Percentiles rank a stretch among this genome's conserved stretches.
Evolutionary conservation across 2,113 vertebrate genomes (phyloP).

Genomic region (Eulemur rufifrons): DNA sequence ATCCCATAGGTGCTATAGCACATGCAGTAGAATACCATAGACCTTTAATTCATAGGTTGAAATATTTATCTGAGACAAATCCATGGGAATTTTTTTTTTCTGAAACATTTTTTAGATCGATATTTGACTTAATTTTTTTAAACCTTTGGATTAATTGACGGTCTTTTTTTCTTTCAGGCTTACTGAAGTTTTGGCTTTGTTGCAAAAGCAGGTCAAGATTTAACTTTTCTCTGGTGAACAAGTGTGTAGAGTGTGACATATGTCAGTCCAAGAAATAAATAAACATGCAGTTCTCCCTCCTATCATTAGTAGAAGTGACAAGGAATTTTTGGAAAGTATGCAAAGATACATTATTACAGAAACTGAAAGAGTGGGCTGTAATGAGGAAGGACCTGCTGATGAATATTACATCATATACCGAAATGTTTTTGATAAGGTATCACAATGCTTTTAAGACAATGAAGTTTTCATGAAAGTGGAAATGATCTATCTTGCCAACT

Average conservation of each 20-base stretch:
- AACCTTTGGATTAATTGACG: background rate
- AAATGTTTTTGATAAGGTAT: slow-evolving; percentile 85
- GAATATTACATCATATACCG: slow-evolving; percentile 79
- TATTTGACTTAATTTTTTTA: slow-evolving; percentile 22
- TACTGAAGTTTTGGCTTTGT: slow-evolving; percentile 31
- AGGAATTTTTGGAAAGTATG: slow-evolving; percentile 78
- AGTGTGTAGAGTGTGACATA: background rate
- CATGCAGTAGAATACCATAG: background rate
- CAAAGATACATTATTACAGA: slow-evolving; percentile 79
- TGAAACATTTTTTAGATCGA: slow-evolving; percentile 1
- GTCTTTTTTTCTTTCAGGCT: slow-evolving; percentile 34
- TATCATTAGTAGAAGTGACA: slow-evolving; percentile 64
- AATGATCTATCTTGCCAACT: background rate
- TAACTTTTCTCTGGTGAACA: slow-evolving; percentile 28
- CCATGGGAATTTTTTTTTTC: background rate
- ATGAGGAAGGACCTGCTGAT: slow-evolving; percentile 75
- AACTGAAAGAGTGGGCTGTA: slow-evolving; percentile 74
- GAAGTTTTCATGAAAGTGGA: background rate
- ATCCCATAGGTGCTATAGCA: background rate
- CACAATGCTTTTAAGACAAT: background rate
- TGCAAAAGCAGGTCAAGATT: background rate
- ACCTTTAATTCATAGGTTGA: slow-evolving; percentile 3
- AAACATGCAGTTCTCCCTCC: slow-evolving; percentile 55
- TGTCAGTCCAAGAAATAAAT: background rate
- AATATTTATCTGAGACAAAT: slow-evolving; percentile 21